Evolutionary conservation across 2,888 invertebrate genomes (phyloP), one percentile per base, ranked within the genome.

Genomic region (Lasius fuliginosus): DNA sequence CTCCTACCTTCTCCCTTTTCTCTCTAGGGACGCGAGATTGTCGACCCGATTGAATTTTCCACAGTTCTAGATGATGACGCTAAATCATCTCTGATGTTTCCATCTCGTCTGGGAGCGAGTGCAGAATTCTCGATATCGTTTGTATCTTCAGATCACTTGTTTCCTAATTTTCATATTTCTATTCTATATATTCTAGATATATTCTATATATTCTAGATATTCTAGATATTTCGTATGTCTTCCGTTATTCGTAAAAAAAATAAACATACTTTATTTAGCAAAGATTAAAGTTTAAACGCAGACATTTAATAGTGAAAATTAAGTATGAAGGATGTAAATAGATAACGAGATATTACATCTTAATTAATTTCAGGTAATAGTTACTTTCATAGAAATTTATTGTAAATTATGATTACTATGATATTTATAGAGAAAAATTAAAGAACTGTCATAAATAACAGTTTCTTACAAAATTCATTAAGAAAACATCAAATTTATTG

Each of bases 11-110:
- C 11, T 69, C 12, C 42, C 30, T 71, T 67, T 82, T 36, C 68
- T 84, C 73, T 49, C 67, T 79, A 53, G 75, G 69, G 85, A 81
- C 46, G 58, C 62, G 85, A 86, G 88, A 91, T 91, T 88, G 89
- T 86, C 82, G 85, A 65, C 77, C 81, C 87, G 90, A 92, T 92
- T 91, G 90, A 90, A 91, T 92, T 88, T 87, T 79, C 86, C 86
- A 75, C 84, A 77, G 84, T 90, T 86, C 84, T 84, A 85, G 85
- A 88, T 90, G 87, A 87, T 88, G 84, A 87, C 67, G 85, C 84
- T 82, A 86, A 85, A 81, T 85, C 85, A 85, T 84, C 74, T 76
- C 69, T 69, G 62, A 71, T 71, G 71, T 74, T 83, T 68, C 75
- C 58, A 74, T 30, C 77, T 56, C 77, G 77, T 73, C 62, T 67